Evolutionary conservation across 2,888 invertebrate species (phyloP), one percentile per base, ranked within the genome.

Genomic region (Pandemis corylana): DNA sequence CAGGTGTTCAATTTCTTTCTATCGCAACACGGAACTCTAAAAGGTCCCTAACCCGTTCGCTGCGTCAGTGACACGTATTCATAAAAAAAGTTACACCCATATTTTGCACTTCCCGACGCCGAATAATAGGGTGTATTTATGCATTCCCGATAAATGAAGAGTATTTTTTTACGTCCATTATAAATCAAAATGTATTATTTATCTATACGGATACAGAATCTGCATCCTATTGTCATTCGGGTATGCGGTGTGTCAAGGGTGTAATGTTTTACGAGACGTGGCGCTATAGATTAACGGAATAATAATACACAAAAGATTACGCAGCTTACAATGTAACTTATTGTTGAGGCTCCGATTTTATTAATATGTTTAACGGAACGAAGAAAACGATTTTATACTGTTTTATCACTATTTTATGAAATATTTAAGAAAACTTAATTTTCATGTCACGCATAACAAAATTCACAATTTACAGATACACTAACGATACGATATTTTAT

Each of bases 111-210:
- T 94, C 92, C 90, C 90, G 88, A 92, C 89, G 88, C 87, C 89
- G 88, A 92, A 94, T 94, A 94, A 94, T 93, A 90, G 94, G 91
- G 92, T 92, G 89, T 94, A 94, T 94, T 94, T 94, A 94, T 94
- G 94, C 94, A 94, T 93, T 93, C 90, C 90, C 94, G 81, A 94
- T 94, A 92, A 92, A 93, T 92, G 94, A 93, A 93, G 94, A 93
- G 94, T 92, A 89, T 90, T 92, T 93, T 94, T 94, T 94, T 91
- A 90, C 90, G 85, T 89, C 90, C 85, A 92, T 93, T 94, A 94
- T 94, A 94, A 94, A 94, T 94, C 94, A 94, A 93, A 94, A 93
- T 92, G 93, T 93, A 94, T 94, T 94, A 94, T 94, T 94, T 94
- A 94, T 94, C 94, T 94, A 92, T 93, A 90, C 89, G 93, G 91